A percentile compares a stretch with the other conserved stretches of the same genome.
Conservation (phyloP, 2,797 vertebrate species). For the Dicrostonyx torquatus region DNA sequence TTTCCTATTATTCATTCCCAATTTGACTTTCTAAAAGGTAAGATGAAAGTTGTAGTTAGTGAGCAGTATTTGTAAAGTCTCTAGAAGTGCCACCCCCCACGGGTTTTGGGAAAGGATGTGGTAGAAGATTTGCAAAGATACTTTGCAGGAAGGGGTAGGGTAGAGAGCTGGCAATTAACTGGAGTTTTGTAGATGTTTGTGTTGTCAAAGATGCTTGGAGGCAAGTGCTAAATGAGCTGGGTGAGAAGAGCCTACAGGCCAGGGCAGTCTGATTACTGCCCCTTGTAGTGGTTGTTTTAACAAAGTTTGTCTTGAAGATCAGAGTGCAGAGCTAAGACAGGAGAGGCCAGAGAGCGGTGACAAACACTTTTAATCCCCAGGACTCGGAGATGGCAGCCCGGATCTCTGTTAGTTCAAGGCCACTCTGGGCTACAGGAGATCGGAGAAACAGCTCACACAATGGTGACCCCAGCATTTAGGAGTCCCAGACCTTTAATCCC, state of each 20-base stretch:
- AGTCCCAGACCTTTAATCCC: no score
- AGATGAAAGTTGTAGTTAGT: neutral
- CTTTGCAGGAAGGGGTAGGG: neutral
- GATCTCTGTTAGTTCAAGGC: no score
- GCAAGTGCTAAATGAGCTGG: neutral
- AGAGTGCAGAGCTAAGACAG: no score
- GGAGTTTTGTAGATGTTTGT: neutral
- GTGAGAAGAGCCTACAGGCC: neutral
- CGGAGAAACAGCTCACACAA: no score
- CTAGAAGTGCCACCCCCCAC: neutral
- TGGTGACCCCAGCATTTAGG: no score
- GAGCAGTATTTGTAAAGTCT: neutral
- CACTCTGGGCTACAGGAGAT: no score
- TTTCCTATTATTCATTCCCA: neutral
- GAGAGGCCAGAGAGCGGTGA: no score
- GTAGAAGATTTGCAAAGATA: neutral
- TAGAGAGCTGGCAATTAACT: neutral
- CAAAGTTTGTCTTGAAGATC: no score
- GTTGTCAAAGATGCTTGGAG: neutral
- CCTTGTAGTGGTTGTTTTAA: no score
- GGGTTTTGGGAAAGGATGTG: neutral
- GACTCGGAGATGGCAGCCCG: no score
- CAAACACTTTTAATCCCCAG: no score
- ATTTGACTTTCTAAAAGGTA: neutral
- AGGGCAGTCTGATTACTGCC: neutral